Base-by-base conservation (phyloP, 2,113 vertebrate species). In the Maccullochella peelii region DNA sequence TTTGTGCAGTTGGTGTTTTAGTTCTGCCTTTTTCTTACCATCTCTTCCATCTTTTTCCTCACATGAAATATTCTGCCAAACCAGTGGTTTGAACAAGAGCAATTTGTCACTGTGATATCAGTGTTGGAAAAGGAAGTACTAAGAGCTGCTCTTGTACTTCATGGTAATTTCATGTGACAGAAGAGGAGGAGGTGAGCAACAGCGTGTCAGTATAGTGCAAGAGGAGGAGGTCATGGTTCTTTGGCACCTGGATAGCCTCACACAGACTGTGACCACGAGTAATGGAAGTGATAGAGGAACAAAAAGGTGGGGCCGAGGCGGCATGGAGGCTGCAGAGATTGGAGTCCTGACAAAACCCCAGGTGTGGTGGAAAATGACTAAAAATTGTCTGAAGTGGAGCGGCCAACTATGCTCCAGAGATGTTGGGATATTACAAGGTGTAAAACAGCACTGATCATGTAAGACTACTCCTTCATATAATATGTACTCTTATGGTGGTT, bases 91-190 rank as follows among this genome's bases (percentile, higher is more conserved):
- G 50, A 89, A 78, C 27, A 73, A 79, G 25, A 79, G 54, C 69
- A 77, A 81, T 92, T 90, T 93, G 86, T 79, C 84, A 83, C n/a
- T n/a, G n/a, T n/a, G n/a, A n/a, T n/a, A n/a, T n/a, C n/a, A n/a
- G n/a, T 83, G 65, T 80, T 58, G 71, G 55, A 77, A 79, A 44
- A 85, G 23, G 57, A 82, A 84, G 62, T 18, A 33, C 52, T 44
- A 71, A 78, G 86, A 88, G 73, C 50, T 10, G 20, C 72, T 70
- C 38, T 11, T 66, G 65, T 80, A 75, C 54, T 87, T 88, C 72
- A 82, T 80, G 65, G 73, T 73, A 85, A 86, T 91, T 89, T 83
- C 42, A 83, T 63, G 77, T 87, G 88, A 85, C 82, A 79, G 71
- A 78, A 4, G 72, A 81, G 40, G 79, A 72, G 65, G 55, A 76